These are phyloP conservation scores for Serranus cabrilla DNA, from an alignment of 2,797 vertebrate genomes.

Conservation along the genomic window DNA sequence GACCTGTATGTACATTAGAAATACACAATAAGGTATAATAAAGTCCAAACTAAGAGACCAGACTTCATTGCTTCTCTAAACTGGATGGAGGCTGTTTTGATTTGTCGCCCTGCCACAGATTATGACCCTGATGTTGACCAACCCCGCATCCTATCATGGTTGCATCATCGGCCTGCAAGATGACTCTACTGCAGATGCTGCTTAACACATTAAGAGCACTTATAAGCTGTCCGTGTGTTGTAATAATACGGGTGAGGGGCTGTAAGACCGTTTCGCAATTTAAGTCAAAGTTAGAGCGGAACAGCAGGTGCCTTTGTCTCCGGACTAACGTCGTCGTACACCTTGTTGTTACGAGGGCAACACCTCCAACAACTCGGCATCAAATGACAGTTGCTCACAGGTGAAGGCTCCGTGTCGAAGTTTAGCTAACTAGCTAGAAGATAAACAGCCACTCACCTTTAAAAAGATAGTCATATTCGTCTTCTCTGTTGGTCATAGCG, in stretches of 20 bases:
- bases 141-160: constrained; percentile 47
- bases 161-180: constrained; percentile 63
- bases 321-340: constrained; percentile 6
- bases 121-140: constrained; percentile 32
- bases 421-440: neutral
- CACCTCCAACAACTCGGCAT: constrained; percentile 36
- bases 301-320: constrained; percentile 26
- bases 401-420: constrained; percentile 31
- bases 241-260: neutral
- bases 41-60: neutral
- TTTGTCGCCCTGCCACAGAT: constrained; percentile 3
- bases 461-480: constrained; percentile 93
- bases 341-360: constrained; percentile 21
- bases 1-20: neutral
- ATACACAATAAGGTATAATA: neutral
- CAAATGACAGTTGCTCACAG: constrained; percentile 52
- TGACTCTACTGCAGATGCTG: constrained; percentile 50
- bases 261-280: neutral
- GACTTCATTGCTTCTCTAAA: neutral
- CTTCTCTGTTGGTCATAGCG: constrained; percentile 89
- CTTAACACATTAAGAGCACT: neutral
- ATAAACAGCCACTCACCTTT: constrained; percentile 86
- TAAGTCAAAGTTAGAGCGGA: neutral
- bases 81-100: neutral
- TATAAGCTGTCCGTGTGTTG: neutral